Evolutionary conservation across 2,797 vertebrate genomes (phyloP).

Genomic region (Falco cherrug): DNA sequence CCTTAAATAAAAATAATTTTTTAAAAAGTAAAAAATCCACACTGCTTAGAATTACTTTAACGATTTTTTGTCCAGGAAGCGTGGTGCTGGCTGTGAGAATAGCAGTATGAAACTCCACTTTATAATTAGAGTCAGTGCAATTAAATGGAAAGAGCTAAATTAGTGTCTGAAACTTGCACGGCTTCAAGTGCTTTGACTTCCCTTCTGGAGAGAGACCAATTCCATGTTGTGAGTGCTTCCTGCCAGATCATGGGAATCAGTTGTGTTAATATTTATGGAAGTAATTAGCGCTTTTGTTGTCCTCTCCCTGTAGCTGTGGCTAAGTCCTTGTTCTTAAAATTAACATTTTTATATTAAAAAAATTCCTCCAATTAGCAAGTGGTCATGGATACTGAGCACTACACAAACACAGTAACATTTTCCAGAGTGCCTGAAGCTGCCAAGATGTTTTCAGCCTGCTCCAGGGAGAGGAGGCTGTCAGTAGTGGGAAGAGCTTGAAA

Average conservation of each 20-base stretch:
- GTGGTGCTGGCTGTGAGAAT: not conserved
- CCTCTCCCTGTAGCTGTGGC: not conserved
- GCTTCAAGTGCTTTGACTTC: not conserved
- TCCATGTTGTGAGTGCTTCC: not conserved
- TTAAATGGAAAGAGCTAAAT: slow-evolving; percentile 2
- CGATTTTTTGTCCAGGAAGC: not conserved
- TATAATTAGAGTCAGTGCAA: slow-evolving; percentile 9
- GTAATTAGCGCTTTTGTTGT: slow-evolving; percentile 25
- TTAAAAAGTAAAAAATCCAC: not conserved
- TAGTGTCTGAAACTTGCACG: not conserved
- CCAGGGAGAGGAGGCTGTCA: not conserved
- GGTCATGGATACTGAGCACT: not conserved
- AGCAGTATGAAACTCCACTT: not conserved
- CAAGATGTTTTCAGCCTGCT: not conserved
- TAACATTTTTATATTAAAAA: not conserved
- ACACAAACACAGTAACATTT: not conserved
- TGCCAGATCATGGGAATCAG: not conserved
- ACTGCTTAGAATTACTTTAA: not conserved
- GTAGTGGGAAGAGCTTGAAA: not conserved
- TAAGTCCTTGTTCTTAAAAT: not conserved
- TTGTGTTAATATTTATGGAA: slow-evolving; percentile 40
- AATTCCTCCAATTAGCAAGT: not conserved
- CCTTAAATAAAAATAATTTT: not conserved
- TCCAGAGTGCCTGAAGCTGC: not conserved
- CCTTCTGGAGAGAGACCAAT: not conserved